Conservation (phyloP, 2,888 invertebrate species). For the Hemicrepidius hirtus region DNA sequence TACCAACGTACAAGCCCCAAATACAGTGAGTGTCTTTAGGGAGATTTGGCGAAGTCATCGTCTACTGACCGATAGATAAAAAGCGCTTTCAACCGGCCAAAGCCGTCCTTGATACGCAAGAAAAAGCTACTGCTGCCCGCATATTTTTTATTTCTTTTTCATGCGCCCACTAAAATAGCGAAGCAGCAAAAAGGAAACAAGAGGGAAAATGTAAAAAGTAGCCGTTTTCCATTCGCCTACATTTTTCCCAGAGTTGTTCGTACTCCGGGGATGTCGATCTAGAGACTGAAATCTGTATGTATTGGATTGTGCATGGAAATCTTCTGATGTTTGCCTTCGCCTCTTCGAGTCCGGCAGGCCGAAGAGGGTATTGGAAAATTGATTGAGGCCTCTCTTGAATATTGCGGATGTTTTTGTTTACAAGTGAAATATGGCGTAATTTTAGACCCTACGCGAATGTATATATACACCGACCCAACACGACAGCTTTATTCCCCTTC, state of each 20-base stretch:
- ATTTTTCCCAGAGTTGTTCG: constrained; percentile 21
- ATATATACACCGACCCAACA: constrained; percentile 23
- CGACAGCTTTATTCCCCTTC: constrained; percentile 40
- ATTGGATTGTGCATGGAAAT: constrained; percentile 52
- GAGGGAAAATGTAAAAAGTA: constrained; percentile 31
- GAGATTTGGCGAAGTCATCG: constrained; percentile 52
- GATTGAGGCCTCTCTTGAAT: constrained; percentile 50
- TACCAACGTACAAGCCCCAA: constrained; percentile 49
- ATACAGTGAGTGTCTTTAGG: constrained; percentile 51
- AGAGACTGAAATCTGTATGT: constrained; percentile 51
- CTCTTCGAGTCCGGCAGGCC: constrained; percentile 38
- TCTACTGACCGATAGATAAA: constrained; percentile 52
- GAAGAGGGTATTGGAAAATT: constrained; percentile 49
- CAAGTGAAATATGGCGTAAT: constrained; percentile 47
- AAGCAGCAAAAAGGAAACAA: constrained; percentile 38
- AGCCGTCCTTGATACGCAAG: constrained; percentile 32
- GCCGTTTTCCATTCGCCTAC: constrained; percentile 41
- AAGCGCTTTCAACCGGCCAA: constrained; percentile 41
- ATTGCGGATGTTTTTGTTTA: constrained; percentile 52
- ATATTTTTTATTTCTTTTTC: constrained; percentile 38
- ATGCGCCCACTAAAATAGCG: constrained; percentile 36
- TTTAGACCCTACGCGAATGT: constrained; percentile 34
- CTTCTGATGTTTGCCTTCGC: constrained; percentile 50
- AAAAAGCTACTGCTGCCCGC: constrained; percentile 36
- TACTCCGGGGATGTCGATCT: constrained; percentile 40